These are phyloP conservation scores for Latrodectus hesperus DNA, from an alignment of 2,888 invertebrate genomes.

Conservation along the genomic window DNA sequence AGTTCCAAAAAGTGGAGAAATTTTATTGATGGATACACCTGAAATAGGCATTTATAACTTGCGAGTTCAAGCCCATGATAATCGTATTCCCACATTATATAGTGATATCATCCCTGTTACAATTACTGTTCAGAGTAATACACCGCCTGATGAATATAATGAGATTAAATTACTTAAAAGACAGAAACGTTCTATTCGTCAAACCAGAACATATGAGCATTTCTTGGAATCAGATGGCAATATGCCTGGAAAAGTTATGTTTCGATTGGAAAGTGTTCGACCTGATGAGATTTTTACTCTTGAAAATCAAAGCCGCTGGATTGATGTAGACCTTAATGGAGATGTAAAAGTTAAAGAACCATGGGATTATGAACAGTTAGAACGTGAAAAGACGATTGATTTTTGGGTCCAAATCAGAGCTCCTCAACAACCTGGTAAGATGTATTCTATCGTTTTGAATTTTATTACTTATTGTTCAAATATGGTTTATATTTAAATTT, in stretches of 20 bases:
- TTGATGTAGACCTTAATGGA: slow-evolving; percentile 91
- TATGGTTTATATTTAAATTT: too few species aligned
- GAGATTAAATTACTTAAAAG: slow-evolving; percentile 3
- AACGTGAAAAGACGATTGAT: slow-evolving; percentile 94
- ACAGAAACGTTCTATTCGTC: slow-evolving; percentile 78
- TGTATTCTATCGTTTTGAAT: background rate
- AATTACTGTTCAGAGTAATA: slow-evolving; percentile 35
- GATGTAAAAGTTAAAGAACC: slow-evolving; percentile 94
- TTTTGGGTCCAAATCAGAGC: slow-evolving; percentile 96
- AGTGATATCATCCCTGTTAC: slow-evolving; percentile 61
- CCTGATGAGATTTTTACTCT: slow-evolving; percentile 92
- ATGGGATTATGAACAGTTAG: slow-evolving; percentile 96
- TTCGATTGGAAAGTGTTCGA: slow-evolving; percentile 92
- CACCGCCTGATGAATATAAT: background rate
- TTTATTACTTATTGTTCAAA: background rate
- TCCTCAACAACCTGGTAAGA: slow-evolving; percentile 86
- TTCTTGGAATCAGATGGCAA: slow-evolving; percentile 93
- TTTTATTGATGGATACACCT: slow-evolving; percentile 83
- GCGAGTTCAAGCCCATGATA: slow-evolving; percentile 87
- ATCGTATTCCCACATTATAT: slow-evolving; percentile 77
- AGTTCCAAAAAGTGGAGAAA: slow-evolving; percentile 93
- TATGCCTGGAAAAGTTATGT: slow-evolving; percentile 89
- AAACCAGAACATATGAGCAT: slow-evolving; percentile 89
- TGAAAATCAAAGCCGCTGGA: slow-evolving; percentile 89
- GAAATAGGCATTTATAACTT: slow-evolving; percentile 80